A percentile compares a stretch with the other conserved stretches of the same genome.
These are phyloP conservation scores for Erythrolamprus reginae DNA, from an alignment of 2,113 vertebrate genomes.

Conservation along the genomic window DNA sequence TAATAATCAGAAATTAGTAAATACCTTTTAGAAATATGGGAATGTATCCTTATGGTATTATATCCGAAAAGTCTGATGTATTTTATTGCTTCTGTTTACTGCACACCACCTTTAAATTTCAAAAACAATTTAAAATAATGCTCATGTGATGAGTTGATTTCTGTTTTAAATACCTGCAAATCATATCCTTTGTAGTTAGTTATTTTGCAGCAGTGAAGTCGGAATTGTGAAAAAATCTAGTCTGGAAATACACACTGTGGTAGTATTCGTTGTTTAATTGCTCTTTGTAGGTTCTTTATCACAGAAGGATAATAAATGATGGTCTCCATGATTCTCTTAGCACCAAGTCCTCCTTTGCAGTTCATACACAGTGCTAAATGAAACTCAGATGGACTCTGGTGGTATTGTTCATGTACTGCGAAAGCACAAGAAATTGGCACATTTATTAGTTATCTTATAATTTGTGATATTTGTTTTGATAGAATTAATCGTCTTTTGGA, in stretches of 20 bases:
- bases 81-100: neutral
- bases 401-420: neutral
- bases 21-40: constrained; percentile 19
- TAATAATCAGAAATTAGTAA: neutral
- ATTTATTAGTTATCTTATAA: neutral
- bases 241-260: neutral
- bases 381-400: neutral
- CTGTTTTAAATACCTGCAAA: neutral
- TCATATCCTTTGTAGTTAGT: neutral
- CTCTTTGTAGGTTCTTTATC: neutral
- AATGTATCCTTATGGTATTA: constrained; percentile 5
- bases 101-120: neutral
- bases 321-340: neutral
- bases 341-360: neutral
- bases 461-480: neutral
- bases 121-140: neutral
- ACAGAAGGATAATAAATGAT: neutral
- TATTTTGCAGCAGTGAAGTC: neutral
- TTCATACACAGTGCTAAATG: neutral
- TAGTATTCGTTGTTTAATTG: neutral
- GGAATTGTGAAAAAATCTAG: neutral
- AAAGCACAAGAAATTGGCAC: neutral
- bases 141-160: rapidly evolving
- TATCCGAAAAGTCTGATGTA: neutral
- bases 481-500: neutral